Percentiles rank a stretch among this genome's conserved stretches.
Evolutionary conservation across 2,888 invertebrate genomes (phyloP).

Genomic region (Eudemis profundana): DNA sequence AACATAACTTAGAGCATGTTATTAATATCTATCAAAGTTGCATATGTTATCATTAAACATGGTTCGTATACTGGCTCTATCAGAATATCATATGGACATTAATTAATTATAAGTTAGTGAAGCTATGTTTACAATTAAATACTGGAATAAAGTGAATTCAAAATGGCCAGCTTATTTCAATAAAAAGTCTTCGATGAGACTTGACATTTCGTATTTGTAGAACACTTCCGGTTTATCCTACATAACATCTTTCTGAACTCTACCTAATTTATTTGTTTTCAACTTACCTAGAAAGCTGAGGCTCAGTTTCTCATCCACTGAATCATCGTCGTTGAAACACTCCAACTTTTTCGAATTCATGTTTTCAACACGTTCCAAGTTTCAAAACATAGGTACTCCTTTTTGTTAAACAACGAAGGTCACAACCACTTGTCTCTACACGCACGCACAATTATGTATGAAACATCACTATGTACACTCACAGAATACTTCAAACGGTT

Average conservation of each 20-base stretch:
- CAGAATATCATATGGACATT: constrained; percentile 48
- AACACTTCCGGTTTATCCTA: constrained; percentile 23
- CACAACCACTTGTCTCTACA: constrained; percentile 77
- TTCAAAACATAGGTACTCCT: constrained; percentile 57
- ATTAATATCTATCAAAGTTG: constrained; percentile 46
- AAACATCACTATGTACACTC: constrained; percentile 50
- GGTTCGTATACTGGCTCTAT: constrained; percentile 49
- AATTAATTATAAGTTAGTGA: constrained; percentile 47
- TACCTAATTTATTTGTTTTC: constrained; percentile 22
- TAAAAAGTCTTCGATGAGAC: neutral
- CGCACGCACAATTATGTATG: constrained; percentile 52
- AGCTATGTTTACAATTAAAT: constrained; percentile 39
- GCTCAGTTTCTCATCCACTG: constrained; percentile 78
- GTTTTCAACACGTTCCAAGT: constrained; percentile 64
- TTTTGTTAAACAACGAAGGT: constrained; percentile 66
- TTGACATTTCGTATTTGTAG: neutral
- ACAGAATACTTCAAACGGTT: constrained; percentile 49
- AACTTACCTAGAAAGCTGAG: constrained; percentile 82
- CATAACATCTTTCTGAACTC: constrained; percentile 14
- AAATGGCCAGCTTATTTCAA: neutral
- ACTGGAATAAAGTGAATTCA: constrained; percentile 1
- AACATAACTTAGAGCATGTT: constrained; percentile 29
- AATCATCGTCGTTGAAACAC: constrained; percentile 77
- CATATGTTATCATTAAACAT: constrained; percentile 46
- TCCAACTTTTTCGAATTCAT: constrained; percentile 84